These are phyloP conservation scores for Siniperca chuatsi DNA, from an alignment of 2,113 vertebrate genomes.

Conservation along the genomic window DNA sequence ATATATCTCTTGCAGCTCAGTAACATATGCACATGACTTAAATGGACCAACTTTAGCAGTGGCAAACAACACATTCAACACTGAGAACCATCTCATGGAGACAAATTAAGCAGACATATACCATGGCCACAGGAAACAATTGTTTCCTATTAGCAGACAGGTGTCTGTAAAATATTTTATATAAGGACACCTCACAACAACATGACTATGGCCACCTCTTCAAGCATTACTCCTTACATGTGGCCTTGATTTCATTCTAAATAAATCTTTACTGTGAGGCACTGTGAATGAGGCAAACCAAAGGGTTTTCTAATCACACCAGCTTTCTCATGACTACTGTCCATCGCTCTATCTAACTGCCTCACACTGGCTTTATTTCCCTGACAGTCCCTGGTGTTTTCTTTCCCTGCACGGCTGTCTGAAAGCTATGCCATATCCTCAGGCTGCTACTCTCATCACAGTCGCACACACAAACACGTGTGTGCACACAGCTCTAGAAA, in stretches of 20 bases:
- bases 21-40: not conserved
- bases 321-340: slow-evolving; percentile 22
- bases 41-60: not conserved
- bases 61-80: not conserved
- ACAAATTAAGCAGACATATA: not conserved
- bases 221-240: not conserved
- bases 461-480: slow-evolving; percentile 36
- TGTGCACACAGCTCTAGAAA: slow-evolving; percentile 6
- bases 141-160: not conserved
- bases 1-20: not conserved
- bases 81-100: not conserved
- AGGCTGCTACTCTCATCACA: slow-evolving; percentile 46
- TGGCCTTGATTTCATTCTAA: not conserved
- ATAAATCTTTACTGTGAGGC: not conserved
- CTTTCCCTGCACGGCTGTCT: slow-evolving; percentile 22
- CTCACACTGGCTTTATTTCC: slow-evolving; percentile 39
- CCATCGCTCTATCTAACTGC: slow-evolving; percentile 7
- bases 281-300: not conserved
- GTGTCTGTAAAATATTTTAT: not conserved
- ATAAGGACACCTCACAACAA: not conserved
- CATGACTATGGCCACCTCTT: not conserved
- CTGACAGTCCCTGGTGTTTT: slow-evolving; percentile 42
- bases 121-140: not conserved
- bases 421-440: slow-evolving; percentile 52
- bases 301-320: slow-evolving; percentile 25